These are phyloP conservation scores for Apostichopus californicus DNA, from an alignment of 35 echinoderm and acorn worm species.

Conservation along the genomic window DNA sequence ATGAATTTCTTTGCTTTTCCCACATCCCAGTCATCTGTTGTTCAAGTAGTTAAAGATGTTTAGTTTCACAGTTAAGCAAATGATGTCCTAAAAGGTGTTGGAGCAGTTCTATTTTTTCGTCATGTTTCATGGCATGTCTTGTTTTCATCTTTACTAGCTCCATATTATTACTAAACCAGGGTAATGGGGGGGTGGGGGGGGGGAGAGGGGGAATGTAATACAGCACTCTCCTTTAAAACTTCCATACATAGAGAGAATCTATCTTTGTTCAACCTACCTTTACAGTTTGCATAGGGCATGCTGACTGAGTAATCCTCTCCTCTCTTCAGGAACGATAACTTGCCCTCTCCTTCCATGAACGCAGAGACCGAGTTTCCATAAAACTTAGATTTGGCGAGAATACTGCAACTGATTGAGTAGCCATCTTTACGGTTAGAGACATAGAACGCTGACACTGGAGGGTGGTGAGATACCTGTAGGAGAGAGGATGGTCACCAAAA, in stretches of 20 bases:
- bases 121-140: no score
- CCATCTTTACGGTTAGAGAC: slow-evolving; percentile 92
- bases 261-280: slow-evolving; percentile 52
- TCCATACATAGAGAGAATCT: no score
- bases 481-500: background rate
- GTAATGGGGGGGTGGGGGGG: no score
- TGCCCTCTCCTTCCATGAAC: slow-evolving; percentile 82
- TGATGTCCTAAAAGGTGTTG: no score
- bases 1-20: no score
- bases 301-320: slow-evolving; percentile 95
- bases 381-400: slow-evolving; percentile 96
- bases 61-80: no score
- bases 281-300: slow-evolving; percentile 98
- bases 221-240: no score
- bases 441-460: slow-evolving; percentile 90
- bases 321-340: slow-evolving; percentile 70
- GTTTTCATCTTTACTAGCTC: no score
- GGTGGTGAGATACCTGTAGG: slow-evolving; percentile 75
- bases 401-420: slow-evolving; percentile 84
- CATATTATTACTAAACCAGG: background rate
- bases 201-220: no score
- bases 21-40: no score
- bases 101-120: no score
- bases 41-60: no score
- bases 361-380: slow-evolving; percentile 88